Conservation (phyloP, 2,797 vertebrate genomes). For the Onychomys leucogaster region DNA sequence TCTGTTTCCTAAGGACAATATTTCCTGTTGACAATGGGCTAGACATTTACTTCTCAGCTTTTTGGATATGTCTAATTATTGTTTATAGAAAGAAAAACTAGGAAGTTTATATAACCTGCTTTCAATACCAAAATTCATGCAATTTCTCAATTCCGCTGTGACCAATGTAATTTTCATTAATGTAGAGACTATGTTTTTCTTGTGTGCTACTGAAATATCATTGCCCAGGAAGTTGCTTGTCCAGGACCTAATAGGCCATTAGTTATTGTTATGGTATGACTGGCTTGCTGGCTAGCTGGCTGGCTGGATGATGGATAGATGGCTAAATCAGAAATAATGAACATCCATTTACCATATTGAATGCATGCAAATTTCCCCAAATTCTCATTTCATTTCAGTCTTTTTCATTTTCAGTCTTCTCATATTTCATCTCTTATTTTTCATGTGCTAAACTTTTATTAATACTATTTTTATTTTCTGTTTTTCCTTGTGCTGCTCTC, state of each 20-base stretch:
- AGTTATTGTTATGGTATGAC: background rate
- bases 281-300: background rate
- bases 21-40: background rate
- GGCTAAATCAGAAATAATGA: background rate
- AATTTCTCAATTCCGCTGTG: background rate
- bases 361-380: background rate
- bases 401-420: background rate
- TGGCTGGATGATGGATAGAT: background rate
- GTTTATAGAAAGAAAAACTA: background rate
- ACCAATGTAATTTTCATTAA: background rate
- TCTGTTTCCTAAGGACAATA: background rate
- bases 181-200: background rate
- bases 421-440: slow-evolving; percentile 18
- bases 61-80: background rate
- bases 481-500: background rate
- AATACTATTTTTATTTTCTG: background rate
- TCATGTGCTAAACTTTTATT: background rate
- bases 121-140: background rate
- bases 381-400: background rate
- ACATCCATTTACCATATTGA: background rate
- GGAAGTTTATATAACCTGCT: background rate
- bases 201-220: background rate
- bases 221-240: background rate
- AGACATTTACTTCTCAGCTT: background rate
- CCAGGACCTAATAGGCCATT: background rate